A percentile compares a stretch with the other conserved stretches of the same genome.
These are phyloP conservation scores for Drosophila rubida DNA, from an alignment of 2,888 invertebrate genomes.

Conservation along the genomic window DNA sequence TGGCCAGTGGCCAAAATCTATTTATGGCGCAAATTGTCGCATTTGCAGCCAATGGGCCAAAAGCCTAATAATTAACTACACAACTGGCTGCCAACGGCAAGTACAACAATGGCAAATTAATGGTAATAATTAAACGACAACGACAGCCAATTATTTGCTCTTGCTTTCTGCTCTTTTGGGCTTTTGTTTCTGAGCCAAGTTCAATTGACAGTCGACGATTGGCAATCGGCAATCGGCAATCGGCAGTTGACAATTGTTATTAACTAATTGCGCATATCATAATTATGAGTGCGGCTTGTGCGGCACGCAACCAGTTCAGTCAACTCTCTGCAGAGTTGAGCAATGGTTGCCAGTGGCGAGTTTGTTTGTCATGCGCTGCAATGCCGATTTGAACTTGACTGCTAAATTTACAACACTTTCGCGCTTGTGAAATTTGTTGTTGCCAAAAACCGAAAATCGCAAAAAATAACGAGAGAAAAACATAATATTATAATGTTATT, in stretches of 20 bases:
- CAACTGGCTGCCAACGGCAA: conserved; percentile 27
- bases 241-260: conserved; percentile 36
- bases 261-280: conserved; percentile 37
- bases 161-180: background rate
- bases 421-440: conserved; percentile 12
- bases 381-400: conserved; percentile 11
- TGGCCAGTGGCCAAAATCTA: conserved; percentile 46
- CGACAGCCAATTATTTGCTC: conserved; percentile 1
- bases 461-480: too few species aligned
- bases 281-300: conserved; percentile 2
- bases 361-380: background rate
- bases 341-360: background rate
- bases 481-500: conserved; percentile 16
- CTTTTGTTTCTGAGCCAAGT: conserved; percentile 8
- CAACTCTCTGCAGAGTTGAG: background rate
- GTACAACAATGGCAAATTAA: conserved; percentile 26
- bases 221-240: too few species aligned
- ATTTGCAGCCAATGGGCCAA: conserved; percentile 45
- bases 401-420: conserved; percentile 36
- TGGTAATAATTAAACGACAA: conserved; percentile 32
- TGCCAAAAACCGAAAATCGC: too few species aligned
- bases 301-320: background rate
- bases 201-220: conserved; percentile 6
- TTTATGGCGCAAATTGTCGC: conserved; percentile 48
- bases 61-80: conserved; percentile 50